Evolutionary conservation across 1,140 invertebrate genomes (phyloP), one percentile per base, ranked within the genome.

Genomic region (Chironomus tepperi): DNA sequence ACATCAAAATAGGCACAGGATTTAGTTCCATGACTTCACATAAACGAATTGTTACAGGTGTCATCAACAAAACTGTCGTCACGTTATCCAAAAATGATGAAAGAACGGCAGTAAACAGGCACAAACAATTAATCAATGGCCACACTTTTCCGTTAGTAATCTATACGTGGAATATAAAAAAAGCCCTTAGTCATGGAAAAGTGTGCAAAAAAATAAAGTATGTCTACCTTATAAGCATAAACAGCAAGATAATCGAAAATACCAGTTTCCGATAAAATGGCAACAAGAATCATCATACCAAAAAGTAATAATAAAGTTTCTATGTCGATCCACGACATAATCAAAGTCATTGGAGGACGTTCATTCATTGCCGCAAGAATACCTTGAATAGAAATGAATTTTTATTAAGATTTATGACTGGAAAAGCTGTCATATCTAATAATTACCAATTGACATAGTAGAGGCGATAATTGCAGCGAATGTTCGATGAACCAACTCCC

Each of bases 231-330:
- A 77, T 88, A 92, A 65, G 92, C 90, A 74, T 88, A 81, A 3
- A 93, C 89, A 18, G 93, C 91, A 24, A 91, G 81, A 79, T 89
- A 94, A 83, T 94, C 92, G 79, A 95, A 95, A 77, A 94, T 85
- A 10, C 93, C 93, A 15, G 93, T 93, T 79, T 94, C 92, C 2
- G 91, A 89, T 7, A 95, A 84, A 73, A 95, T 89, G 0, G 90
- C 89, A 0, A 95, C 93, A 1, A 95, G 82, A 9, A 93, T 86
- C 93, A 95, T 95, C 93, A 95, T 95, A 7, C 91, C 90, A 81
- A 95, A 94, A 0, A 95, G 83, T 43, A 95, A 82, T 43, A 92
- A 82, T 12, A 95, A 79, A 0, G 93, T 94, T 79, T 95, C 93
- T 42, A 92, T 85, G 76, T 95, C 92, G 43, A 95, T 87, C 93